These are phyloP conservation scores for Drosophila chauvacae DNA, from an alignment of 1,140 invertebrate genomes.

Conservation along the genomic window DNA sequence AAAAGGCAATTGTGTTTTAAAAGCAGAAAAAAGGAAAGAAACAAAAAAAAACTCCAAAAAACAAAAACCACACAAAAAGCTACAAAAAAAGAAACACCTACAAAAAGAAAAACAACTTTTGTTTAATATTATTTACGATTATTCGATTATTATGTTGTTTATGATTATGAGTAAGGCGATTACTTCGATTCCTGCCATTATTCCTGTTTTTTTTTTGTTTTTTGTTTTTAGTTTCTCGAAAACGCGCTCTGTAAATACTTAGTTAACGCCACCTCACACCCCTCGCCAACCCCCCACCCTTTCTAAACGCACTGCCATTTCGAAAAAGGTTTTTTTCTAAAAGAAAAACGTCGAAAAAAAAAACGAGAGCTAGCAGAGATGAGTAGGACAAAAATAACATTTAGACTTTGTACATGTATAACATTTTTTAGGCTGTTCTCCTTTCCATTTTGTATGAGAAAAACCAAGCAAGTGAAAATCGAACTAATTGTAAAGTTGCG, in stretches of 20 bases:
- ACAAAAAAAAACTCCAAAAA: slow-evolving; percentile 28
- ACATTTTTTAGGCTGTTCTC: slow-evolving; percentile 79
- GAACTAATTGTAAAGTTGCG: slow-evolving; percentile 33
- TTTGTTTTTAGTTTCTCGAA: slow-evolving; percentile 29
- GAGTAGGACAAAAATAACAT: slow-evolving; percentile 41
- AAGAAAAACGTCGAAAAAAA: slow-evolving; percentile 46
- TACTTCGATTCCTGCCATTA: slow-evolving; percentile 74
- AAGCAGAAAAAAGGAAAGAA: slow-evolving; percentile 28
- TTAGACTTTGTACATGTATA: slow-evolving; percentile 81
- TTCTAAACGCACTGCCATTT: slow-evolving; percentile 74
- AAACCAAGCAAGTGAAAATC: slow-evolving; percentile 24
- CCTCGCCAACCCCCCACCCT: background rate
- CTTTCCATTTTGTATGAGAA: slow-evolving; percentile 59
- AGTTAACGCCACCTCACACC: slow-evolving; percentile 9
- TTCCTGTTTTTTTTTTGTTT: slow-evolving; percentile 32
- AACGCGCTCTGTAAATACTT: slow-evolving; percentile 34
- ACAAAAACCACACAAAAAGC: slow-evolving; percentile 48
- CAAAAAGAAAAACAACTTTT: slow-evolving; percentile 41
- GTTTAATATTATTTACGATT: slow-evolving; percentile 40
- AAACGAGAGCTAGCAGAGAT: slow-evolving; percentile 27
- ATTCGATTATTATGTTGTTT: slow-evolving; percentile 10
- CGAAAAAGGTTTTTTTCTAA: slow-evolving; percentile 66
- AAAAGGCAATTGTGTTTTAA: slow-evolving; percentile 57
- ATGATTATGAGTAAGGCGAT: slow-evolving; percentile 23
- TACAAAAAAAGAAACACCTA: slow-evolving; percentile 48